Percentiles rank a stretch among this genome's conserved stretches.
Evolutionary conservation across 2,113 vertebrate species (phyloP).

Genomic region (Aspidoscelis tigris): DNA sequence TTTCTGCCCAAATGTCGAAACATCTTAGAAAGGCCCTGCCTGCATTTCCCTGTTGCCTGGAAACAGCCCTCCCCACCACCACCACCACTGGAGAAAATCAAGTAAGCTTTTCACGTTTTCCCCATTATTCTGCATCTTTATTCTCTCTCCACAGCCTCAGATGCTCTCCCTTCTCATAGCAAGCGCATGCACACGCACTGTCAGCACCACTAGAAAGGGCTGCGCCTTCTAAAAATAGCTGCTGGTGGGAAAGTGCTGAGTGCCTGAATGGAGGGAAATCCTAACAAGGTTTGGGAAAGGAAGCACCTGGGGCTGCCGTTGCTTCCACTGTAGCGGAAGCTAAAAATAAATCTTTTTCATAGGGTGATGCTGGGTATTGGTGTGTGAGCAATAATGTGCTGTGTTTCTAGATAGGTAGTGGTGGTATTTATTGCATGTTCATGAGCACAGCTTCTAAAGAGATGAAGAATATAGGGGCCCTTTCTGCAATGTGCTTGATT

Average conservation of each 20-base stretch:
- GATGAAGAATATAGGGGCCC: too few species aligned
- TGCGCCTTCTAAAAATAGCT: constrained; percentile 27
- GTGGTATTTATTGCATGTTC: neutral
- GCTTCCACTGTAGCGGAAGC: neutral
- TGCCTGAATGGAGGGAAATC: constrained; percentile 41
- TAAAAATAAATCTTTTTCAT: constrained; percentile 19
- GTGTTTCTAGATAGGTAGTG: neutral
- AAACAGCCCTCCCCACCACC: neutral
- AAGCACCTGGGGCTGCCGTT: constrained; percentile 34
- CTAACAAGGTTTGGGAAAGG: constrained; percentile 25
- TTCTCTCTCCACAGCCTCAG: neutral
- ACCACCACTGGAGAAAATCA: constrained; percentile 13
- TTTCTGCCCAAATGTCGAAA: neutral
- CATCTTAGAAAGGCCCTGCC: neutral
- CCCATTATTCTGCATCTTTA: neutral
- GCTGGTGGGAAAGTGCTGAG: constrained; percentile 21
- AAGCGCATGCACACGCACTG: neutral
- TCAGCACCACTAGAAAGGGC: constrained; percentile 3
- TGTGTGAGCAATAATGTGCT: neutral
- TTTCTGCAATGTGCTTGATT: too few species aligned
- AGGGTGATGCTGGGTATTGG: neutral
- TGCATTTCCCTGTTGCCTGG: constrained; percentile 33
- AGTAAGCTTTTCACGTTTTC: constrained; percentile 10
- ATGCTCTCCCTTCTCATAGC: neutral
- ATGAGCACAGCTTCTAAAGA: neutral